phyloP scores from a whole-genome alignment of 2,888 invertebrate genomes.

The Catonia carolina region DNA sequence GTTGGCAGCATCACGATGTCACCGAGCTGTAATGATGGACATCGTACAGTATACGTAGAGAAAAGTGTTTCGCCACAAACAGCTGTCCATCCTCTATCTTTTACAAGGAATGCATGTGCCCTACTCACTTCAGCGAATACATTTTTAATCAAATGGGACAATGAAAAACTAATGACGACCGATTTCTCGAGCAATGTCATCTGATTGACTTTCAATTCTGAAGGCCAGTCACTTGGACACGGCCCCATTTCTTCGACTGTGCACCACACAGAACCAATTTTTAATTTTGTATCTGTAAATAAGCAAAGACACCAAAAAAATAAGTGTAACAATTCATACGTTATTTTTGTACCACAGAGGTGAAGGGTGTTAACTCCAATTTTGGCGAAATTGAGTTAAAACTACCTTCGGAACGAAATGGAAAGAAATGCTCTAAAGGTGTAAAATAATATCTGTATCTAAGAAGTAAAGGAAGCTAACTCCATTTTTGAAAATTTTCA shows the following conservation, averaged over 20 bases:
- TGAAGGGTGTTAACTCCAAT: too few relatives aligned
- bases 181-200: slow-evolving; percentile 5
- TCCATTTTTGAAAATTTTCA: too few relatives aligned
- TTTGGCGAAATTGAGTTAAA: too few relatives aligned
- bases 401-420: too few relatives aligned
- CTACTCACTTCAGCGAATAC: slow-evolving; percentile 38
- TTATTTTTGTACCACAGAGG: too few relatives aligned
- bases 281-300: slow-evolving; percentile 18
- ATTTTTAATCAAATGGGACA: slow-evolving; percentile 23
- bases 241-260: slow-evolving; percentile 21
- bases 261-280: slow-evolving; percentile 21
- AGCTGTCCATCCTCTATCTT: slow-evolving; percentile 44
- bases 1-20: slow-evolving; percentile 40
- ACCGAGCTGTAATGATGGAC: slow-evolving; percentile 40
- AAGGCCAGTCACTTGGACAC: slow-evolving; percentile 26
- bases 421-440: too few relatives aligned
- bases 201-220: slow-evolving; percentile 27
- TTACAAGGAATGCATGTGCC: slow-evolving; percentile 42
- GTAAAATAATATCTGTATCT: too few relatives aligned
- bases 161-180: not conserved
- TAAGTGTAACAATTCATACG: too few relatives aligned
- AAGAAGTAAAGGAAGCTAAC: too few relatives aligned
- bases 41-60: slow-evolving; percentile 43
- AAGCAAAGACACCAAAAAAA: too few relatives aligned
- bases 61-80: slow-evolving; percentile 41